Conservation (phyloP, 2,888 invertebrate species). For the Mesorhabditis spiculigera region DNA sequence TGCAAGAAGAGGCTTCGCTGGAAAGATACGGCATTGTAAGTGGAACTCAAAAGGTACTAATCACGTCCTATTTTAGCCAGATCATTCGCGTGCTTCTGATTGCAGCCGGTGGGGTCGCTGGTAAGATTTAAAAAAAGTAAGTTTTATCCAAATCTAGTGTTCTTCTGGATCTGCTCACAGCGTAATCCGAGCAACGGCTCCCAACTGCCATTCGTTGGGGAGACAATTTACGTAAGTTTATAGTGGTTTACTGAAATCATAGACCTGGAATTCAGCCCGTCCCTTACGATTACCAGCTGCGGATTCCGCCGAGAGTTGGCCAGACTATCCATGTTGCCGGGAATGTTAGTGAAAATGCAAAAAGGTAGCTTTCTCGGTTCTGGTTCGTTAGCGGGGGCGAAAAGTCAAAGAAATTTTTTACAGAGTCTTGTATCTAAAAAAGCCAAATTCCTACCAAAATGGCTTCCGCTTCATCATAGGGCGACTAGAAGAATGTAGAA, state of each 20-base stretch:
- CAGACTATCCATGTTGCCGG: slow-evolving; percentile 3
- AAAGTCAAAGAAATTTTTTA: too few relatives aligned
- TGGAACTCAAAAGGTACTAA: not conserved
- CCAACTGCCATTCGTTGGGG: not conserved
- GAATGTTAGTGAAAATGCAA: not conserved
- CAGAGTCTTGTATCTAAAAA: not conserved
- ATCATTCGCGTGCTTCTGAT: not conserved
- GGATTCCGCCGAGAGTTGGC: not conserved
- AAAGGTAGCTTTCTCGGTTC: not conserved
- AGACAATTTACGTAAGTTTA: not conserved
- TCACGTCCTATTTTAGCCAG: not conserved
- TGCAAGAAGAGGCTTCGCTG: not conserved
- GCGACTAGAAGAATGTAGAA: too few relatives aligned
- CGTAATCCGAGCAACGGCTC: not conserved
- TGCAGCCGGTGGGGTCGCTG: not conserved
- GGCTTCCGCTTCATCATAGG: too few relatives aligned
- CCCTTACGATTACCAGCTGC: not conserved
- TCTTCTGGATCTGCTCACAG: slow-evolving; percentile 4
- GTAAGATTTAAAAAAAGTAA: not conserved
- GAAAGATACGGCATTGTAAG: not conserved
- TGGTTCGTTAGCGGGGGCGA: too few relatives aligned
- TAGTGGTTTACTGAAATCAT: not conserved
- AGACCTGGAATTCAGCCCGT: not conserved
- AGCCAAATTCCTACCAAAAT: not conserved
- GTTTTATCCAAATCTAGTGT: not conserved